Evolutionary conservation across 2,113 vertebrate genomes (phyloP).

Genomic region (Glaucidium brasilianum): DNA sequence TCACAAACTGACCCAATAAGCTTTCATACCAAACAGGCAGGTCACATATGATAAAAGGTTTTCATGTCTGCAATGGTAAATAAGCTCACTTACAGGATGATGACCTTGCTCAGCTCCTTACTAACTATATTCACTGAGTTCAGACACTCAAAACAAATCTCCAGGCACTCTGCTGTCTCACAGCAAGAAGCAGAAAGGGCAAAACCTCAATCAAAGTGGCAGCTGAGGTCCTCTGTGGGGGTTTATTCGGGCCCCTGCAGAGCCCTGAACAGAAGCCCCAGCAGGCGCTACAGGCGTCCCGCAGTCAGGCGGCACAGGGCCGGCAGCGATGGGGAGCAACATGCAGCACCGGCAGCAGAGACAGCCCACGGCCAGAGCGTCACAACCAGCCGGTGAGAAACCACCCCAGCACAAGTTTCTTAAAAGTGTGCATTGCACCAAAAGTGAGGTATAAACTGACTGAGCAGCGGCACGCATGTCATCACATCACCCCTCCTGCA

Average conservation of each 20-base stretch:
- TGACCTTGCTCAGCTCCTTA: constrained; percentile 50
- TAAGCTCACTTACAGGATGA: constrained; percentile 38
- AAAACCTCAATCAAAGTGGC: constrained; percentile 73
- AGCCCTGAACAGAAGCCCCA: constrained; percentile 64
- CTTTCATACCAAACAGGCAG: constrained; percentile 14
- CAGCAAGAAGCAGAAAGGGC: constrained; percentile 75
- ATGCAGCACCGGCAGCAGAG: fast-evolving
- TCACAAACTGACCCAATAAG: not conserved
- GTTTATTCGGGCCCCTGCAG: constrained; percentile 37
- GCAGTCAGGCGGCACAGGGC: fast-evolving
- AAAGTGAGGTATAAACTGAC: not conserved
- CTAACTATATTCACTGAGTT: constrained; percentile 69
- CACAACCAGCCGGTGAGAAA: not conserved
- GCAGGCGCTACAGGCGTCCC: constrained; percentile 64
- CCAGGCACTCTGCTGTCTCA: constrained; percentile 68
- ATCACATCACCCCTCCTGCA: not conserved
- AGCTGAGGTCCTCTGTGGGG: constrained; percentile 70
- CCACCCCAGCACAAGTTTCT: not conserved
- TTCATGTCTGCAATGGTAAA: constrained; percentile 32
- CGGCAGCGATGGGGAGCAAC: not conserved
- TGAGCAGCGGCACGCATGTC: fast-evolving
- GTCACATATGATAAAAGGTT: constrained; percentile 15
- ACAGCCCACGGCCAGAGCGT: not conserved
- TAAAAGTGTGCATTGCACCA: not conserved
- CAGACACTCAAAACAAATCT: constrained; percentile 74